phyloP scores from a whole-genome alignment of 2,888 invertebrate species.

The Netelia fuscicornis region DNA sequence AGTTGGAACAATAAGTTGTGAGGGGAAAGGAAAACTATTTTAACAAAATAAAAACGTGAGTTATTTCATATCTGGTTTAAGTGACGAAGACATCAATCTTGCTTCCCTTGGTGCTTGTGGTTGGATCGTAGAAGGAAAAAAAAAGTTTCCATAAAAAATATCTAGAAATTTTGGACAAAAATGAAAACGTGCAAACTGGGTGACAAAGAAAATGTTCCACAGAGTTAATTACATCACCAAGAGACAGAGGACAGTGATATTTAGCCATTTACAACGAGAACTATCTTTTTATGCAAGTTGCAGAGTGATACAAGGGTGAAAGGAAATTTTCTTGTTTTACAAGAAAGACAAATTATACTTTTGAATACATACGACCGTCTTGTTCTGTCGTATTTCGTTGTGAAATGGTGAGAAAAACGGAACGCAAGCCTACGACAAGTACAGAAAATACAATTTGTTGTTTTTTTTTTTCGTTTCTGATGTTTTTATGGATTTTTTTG shows the following conservation, averaged over 20 bases:
- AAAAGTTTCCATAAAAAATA: slow-evolving; percentile 16
- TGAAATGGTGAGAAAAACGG: slow-evolving; percentile 51
- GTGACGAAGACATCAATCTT: neutral
- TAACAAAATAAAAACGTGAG: neutral
- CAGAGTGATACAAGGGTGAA: slow-evolving; percentile 21
- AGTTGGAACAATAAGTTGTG: neutral
- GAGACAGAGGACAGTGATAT: slow-evolving; percentile 4
- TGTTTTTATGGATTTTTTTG: neutral
- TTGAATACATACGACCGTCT: slow-evolving; percentile 57
- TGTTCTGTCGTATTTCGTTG: slow-evolving; percentile 58
- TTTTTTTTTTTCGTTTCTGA: neutral
- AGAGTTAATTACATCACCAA: slow-evolving; percentile 26
- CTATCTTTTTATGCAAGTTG: slow-evolving; percentile 35
- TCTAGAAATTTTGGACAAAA: neutral
- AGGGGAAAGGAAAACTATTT: neutral
- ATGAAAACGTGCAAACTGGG: slow-evolving; percentile 47
- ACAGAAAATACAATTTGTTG: neutral
- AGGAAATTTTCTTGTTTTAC: neutral
- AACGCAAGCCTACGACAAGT: slow-evolving; percentile 63
- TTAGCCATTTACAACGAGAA: neutral
- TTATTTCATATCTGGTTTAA: neutral
- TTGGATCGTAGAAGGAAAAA: slow-evolving; percentile 13
- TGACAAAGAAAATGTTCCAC: neutral
- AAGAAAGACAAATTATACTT: neutral
- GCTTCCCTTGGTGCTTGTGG: neutral